Evolutionary conservation across 2,797 vertebrate genomes (phyloP).

Genomic region (Artibeus jamaicensis): DNA sequence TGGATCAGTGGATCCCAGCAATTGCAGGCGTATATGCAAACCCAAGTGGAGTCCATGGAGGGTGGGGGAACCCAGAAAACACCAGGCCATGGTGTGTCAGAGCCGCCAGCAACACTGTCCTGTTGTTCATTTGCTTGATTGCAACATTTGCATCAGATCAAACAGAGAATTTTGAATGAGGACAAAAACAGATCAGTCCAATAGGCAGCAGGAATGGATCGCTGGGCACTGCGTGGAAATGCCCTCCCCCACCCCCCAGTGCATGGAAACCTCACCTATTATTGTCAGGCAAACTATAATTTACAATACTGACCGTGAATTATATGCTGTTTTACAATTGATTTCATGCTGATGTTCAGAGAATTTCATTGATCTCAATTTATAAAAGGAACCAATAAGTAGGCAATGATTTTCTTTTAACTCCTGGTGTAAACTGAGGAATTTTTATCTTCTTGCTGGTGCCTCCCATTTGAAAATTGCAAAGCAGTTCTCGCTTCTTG

Average conservation of each 20-base stretch:
- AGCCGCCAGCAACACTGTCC: slow-evolving; percentile 69
- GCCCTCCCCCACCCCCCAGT: not conserved
- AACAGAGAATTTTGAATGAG: slow-evolving; percentile 71
- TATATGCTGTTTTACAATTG: slow-evolving; percentile 83
- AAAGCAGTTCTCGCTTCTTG: slow-evolving; percentile 37
- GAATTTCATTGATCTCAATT: slow-evolving; percentile 84
- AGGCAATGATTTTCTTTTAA: slow-evolving; percentile 75
- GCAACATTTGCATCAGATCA: slow-evolving; percentile 85
- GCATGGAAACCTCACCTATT: slow-evolving; percentile 78
- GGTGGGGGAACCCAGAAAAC: slow-evolving; percentile 61
- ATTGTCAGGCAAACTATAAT: slow-evolving; percentile 83
- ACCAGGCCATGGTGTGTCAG: slow-evolving; percentile 73
- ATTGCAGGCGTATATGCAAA: slow-evolving; percentile 54
- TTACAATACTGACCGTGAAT: slow-evolving; percentile 83
- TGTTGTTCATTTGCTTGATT: slow-evolving; percentile 83
- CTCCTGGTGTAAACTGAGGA: slow-evolving; percentile 58
- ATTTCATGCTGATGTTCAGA: slow-evolving; percentile 84
- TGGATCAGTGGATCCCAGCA: slow-evolving; percentile 62
- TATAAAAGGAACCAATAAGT: slow-evolving; percentile 80
- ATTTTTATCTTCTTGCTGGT: slow-evolving; percentile 59
- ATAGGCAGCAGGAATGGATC: slow-evolving; percentile 78
- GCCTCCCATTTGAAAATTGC: slow-evolving; percentile 65
- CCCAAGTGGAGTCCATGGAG: not conserved
- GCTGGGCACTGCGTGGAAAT: slow-evolving; percentile 79
- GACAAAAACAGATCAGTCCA: slow-evolving; percentile 78